Conservation (phyloP, 1,140 invertebrate genomes). For the Rhopalosiphum padi region DNA sequence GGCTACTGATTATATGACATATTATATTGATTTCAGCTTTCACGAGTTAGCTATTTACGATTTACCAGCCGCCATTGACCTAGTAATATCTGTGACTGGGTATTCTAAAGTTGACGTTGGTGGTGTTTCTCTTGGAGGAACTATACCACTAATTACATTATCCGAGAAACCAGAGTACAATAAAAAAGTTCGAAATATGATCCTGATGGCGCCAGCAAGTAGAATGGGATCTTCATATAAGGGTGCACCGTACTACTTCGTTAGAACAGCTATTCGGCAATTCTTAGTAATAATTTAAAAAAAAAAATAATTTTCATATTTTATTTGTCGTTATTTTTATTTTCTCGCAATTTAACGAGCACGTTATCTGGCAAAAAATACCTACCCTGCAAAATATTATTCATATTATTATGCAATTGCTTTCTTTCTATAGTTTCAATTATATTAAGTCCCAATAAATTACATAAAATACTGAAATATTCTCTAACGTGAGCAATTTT, state of each 20-base stretch:
- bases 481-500: not conserved
- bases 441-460: too few species aligned
- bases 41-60: conserved; percentile 71
- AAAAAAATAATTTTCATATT: too few species aligned
- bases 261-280: not conserved
- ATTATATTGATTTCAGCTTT: conserved; percentile 61
- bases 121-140: conserved; percentile 74
- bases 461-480: too few species aligned
- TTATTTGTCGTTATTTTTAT: not conserved
- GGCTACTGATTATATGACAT: not conserved
- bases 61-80: conserved; percentile 69
- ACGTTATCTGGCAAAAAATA: too few species aligned
- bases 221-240: conserved; percentile 59
- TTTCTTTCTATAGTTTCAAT: too few species aligned
- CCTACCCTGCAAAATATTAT: too few species aligned
- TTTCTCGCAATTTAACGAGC: not conserved
- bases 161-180: conserved; percentile 67
- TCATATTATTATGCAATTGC: too few species aligned
- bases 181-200: conserved; percentile 65
- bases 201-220: conserved; percentile 68
- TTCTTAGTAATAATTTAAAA: conserved; percentile 5
- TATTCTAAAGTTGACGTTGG: conserved; percentile 67
- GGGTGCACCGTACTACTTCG: not conserved
- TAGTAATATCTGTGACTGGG: conserved; percentile 65
- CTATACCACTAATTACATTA: conserved; percentile 66